These are phyloP conservation scores for Hermodice carunculata DNA, from an alignment of 2,888 invertebrate species.

Conservation along the genomic window DNA sequence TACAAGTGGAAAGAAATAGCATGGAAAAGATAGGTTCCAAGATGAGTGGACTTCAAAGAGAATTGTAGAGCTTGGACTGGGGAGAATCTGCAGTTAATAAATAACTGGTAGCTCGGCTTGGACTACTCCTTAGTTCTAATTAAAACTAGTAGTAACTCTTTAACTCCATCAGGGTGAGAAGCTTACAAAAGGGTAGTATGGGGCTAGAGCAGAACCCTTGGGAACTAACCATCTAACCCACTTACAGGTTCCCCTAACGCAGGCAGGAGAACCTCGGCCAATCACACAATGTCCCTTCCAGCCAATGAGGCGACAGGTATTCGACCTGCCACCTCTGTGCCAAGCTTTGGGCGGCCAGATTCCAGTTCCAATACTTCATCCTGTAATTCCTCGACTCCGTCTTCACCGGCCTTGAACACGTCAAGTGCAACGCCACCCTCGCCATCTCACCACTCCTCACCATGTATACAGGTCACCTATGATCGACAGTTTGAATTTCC, in stretches of 20 bases:
- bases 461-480: slow-evolving; percentile 24
- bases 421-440: slow-evolving; percentile 72
- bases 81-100: too few relatives aligned
- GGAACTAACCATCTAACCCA: too few relatives aligned
- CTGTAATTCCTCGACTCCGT: slow-evolving; percentile 96
- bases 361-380: slow-evolving; percentile 92
- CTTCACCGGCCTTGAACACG: slow-evolving; percentile 83
- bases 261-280: slow-evolving; percentile 43
- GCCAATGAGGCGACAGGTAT: slow-evolving; percentile 14
- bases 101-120: too few relatives aligned
- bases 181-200: too few relatives aligned
- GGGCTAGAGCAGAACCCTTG: too few relatives aligned
- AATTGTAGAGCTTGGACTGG: too few relatives aligned
- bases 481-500: slow-evolving; percentile 37
- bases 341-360: slow-evolving; percentile 45
- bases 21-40: too few relatives aligned
- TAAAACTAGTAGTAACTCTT: too few relatives aligned
- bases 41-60: too few relatives aligned
- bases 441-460: slow-evolving; percentile 39
- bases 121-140: too few relatives aligned
- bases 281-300: slow-evolving; percentile 39
- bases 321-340: slow-evolving; percentile 29
- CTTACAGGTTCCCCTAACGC: slow-evolving; percentile 53
- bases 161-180: too few relatives aligned
- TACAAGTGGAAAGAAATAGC: too few relatives aligned